Evolutionary conservation across 2,113 vertebrate species (phyloP), one percentile per base, ranked within the genome.

Genomic region (Muntiacus muntjak): DNA sequence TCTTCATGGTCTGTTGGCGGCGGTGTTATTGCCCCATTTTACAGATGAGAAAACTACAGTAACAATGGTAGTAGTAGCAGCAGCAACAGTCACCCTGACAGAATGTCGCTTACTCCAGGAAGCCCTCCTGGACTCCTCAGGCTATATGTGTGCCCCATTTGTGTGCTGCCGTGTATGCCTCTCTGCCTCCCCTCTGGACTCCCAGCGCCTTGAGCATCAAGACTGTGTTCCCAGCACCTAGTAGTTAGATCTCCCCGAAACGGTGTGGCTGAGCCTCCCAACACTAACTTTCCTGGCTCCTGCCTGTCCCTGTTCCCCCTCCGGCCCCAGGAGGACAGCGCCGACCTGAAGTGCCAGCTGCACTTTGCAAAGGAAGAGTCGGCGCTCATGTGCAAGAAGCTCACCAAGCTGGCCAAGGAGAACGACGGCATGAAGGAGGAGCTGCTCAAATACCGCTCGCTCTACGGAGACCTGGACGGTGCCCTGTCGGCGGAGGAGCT

Each of bases 281-380:
- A 7, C 58, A 40, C 45, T 95, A 62, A 95, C 36, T 7, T 64
- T 64, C 30, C 50, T 54, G 82, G 45, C 6, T 82, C 14, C 0
- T 89, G 25, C 96, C 40, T 95, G 47, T n/a, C 76, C 82, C 71
- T 76, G 5, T 83, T 0, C 4, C 16, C 54, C 1, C 0, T 21
- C 12, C 9, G 28, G 96, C 30, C 64, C 45, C 98, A 99, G 99
- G 99, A 99, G 98, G 99, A 99, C 99, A 99, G 98, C 0, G 99
- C 99, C 0, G 99, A 99, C 98, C 98, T 99, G 43, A 99, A 99
- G 98, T 99, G 99, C 97, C 99, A 99, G 98, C 99, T 99, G 95
- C 99, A 99, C 98, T 99, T 99, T 81, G 99, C 99, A 84, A 99
- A 99, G 98, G 99, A 99, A 97, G 99, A 99, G 97, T 99, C 99